Percentiles rank a stretch among this genome's conserved stretches.
Evolutionary conservation across 30 jellyfish, hydroid and myxozoan species (phyloP).

Genomic region (Aurelia aurita): DNA sequence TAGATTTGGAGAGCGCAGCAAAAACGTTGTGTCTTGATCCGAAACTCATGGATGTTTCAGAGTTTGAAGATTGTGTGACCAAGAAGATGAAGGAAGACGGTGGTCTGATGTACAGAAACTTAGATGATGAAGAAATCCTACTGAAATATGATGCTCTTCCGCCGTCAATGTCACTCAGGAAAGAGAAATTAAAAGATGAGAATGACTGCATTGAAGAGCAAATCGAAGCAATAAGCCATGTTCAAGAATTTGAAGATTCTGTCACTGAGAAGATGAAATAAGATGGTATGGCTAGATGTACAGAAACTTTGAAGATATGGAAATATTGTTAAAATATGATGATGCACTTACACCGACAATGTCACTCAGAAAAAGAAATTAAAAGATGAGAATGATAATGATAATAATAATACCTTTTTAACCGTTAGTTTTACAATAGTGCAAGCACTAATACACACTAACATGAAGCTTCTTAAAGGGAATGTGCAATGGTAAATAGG

Average conservation of each 20-base stretch:
- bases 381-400: too few species aligned
- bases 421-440: too few species aligned
- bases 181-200: background rate
- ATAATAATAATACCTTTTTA: too few species aligned
- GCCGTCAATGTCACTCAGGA: slow-evolving; percentile 7
- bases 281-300: slow-evolving; percentile 17
- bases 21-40: slow-evolving; percentile 11
- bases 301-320: background rate
- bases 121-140: background rate
- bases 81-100: slow-evolving; percentile 55
- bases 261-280: slow-evolving; percentile 11
- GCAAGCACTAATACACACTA: too few species aligned
- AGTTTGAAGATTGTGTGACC: slow-evolving; percentile 28
- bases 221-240: background rate
- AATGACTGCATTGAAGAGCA: too few species aligned
- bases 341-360: slow-evolving; percentile 31
- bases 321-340: slow-evolving; percentile 6
- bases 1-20: background rate
- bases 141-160: slow-evolving; percentile 52
- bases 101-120: slow-evolving; percentile 30
- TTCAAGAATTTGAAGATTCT: background rate
- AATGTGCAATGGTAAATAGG: too few species aligned
- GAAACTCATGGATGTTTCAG: background rate
- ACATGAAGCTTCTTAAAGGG: too few species aligned
- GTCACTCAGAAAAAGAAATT: background rate